These are phyloP conservation scores for Erynnis tages DNA, from an alignment of 2,888 invertebrate species.

Conservation along the genomic window DNA sequence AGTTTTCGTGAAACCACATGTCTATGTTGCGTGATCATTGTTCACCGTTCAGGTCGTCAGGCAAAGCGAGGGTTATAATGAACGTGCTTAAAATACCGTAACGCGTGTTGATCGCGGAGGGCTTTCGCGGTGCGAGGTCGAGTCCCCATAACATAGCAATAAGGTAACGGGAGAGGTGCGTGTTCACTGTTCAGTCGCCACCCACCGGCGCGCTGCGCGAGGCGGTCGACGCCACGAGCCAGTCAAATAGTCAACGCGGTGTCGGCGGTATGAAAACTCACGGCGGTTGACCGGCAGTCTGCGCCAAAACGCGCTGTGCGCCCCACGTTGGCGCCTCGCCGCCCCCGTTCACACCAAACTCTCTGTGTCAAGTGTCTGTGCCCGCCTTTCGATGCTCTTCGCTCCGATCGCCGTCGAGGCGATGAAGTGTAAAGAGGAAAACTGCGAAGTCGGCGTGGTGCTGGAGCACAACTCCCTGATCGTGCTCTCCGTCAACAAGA, in stretches of 20 bases:
- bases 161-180: conserved; percentile 79
- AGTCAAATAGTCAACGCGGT: conserved; percentile 75
- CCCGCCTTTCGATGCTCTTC: conserved; percentile 76
- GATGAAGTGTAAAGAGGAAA: conserved; percentile 82
- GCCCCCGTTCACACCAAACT: conserved; percentile 38
- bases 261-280: conserved; percentile 52
- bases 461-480: conserved; percentile 78
- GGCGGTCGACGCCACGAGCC: conserved; percentile 62
- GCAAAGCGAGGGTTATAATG: conserved; percentile 24
- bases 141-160: conserved; percentile 74
- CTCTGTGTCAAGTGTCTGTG: conserved; percentile 61
- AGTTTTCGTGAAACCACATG: conserved; percentile 5
- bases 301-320: conserved; percentile 70
- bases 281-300: conserved; percentile 66
- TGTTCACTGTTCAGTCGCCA: conserved; percentile 55
- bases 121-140: conserved; percentile 69
- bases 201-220: conserved; percentile 74
- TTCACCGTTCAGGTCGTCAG: conserved; percentile 3
- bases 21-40: conserved; percentile 1
- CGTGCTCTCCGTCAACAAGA: conserved; percentile 76
- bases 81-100: conserved; percentile 31
- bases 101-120: conserved; percentile 42
- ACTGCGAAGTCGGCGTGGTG: conserved; percentile 79
- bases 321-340: conserved; percentile 56
- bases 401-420: conserved; percentile 78